Conservation (phyloP, 2,797 vertebrate genomes). For the Smutsia temminckii region DNA sequence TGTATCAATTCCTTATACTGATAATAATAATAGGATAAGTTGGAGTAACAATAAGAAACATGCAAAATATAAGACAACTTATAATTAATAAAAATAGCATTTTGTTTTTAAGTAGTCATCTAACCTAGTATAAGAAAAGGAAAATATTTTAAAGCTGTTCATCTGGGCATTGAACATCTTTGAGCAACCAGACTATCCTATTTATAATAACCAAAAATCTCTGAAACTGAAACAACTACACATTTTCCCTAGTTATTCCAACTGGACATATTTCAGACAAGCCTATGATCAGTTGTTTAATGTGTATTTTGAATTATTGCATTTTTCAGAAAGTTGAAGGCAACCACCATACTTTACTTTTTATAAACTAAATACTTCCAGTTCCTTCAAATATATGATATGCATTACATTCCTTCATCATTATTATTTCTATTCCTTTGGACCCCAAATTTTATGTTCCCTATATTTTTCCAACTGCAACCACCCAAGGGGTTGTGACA, state of each 20-base stretch:
- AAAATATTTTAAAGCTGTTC: not conserved
- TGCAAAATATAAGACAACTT: not conserved
- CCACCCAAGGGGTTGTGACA: too few species aligned
- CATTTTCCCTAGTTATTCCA: not conserved
- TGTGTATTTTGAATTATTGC: not conserved
- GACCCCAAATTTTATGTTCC: not conserved
- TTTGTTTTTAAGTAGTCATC: not conserved
- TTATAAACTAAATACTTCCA: not conserved
- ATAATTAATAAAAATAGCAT: not conserved
- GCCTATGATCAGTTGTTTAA: not conserved
- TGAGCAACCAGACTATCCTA: not conserved
- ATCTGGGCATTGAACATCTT: not conserved
- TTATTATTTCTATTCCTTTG: not conserved
- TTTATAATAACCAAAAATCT: not conserved
- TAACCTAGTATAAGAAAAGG: not conserved
- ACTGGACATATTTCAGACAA: not conserved
- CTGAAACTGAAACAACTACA: not conserved
- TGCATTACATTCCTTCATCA: not conserved
- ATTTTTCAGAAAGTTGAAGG: not conserved
- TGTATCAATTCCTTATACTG: too few species aligned
- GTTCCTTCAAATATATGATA: not conserved
- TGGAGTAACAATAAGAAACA: not conserved
- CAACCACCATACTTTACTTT: not conserved
- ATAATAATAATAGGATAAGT: not conserved
- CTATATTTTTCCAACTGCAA: not conserved